Evolutionary conservation across 2,797 vertebrate genomes (phyloP), one percentile per base, ranked within the genome.

Genomic region (Phaenicophaeus curvirostris): DNA sequence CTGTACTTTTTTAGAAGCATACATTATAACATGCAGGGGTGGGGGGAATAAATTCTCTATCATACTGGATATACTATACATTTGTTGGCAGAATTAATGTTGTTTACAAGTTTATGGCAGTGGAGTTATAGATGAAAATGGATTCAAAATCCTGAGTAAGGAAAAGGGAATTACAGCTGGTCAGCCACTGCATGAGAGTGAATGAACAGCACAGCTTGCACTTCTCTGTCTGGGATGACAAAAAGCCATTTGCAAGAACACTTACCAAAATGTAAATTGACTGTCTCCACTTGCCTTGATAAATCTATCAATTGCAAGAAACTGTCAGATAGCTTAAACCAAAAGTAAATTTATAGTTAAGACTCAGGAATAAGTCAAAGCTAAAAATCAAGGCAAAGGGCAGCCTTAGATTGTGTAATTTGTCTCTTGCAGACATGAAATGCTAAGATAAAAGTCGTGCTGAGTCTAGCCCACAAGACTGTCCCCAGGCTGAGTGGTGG

Each of bases 151-250:
- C 48, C 23, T 71, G 61, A 84, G 42, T 63, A 78, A 96, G 92
- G 83, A 93, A 96, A 90, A 90, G 53, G 54, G 76, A 85, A 48
- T 92, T 91, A 55, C 92, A 90, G 69, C 9, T 85, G 90, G 72
- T 78, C 96, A 95, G 90, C 95, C 94, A 91, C 55, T 85, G 62
- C 69, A 46, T 50, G 85, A 92, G 76, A 48, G 78, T 25, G 79
- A 94, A 96, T 79, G 39, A 96, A 76, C 37, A 84, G 59, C 84
- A 72, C 68, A 91, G 89, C 69, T 95, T 96, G 78, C 41, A 87
- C 41, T 87, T 87, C 80, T 87, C 58, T 91, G 59, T 61, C 75
- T 75, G n/a, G 23, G 24, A 91, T 35, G 50, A 86, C 33, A 59
- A 65, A 68, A 75, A 74, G 50, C 2, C 24, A 25, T 62, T 85